Evolutionary conservation across 2,888 invertebrate species (phyloP).

Genomic region (Mechanitis messenoides): DNA sequence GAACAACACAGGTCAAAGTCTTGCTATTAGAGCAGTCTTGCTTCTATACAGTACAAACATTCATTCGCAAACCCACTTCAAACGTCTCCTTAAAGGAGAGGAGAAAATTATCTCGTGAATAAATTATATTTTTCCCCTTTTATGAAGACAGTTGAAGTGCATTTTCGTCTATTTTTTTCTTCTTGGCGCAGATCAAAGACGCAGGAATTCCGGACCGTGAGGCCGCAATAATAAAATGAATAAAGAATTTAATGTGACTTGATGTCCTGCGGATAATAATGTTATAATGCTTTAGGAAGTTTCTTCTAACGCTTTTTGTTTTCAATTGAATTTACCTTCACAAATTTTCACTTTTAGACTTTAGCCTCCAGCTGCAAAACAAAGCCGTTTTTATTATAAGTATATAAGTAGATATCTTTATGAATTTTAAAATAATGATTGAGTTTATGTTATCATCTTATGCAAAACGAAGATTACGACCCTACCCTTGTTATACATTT

Average conservation of each 20-base stretch:
- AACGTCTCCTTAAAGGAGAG: constrained; percentile 65
- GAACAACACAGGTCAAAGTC: constrained; percentile 29
- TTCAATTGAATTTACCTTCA: constrained; percentile 58
- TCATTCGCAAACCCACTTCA: constrained; percentile 60
- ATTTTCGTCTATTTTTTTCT: constrained; percentile 69
- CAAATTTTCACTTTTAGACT: constrained; percentile 42
- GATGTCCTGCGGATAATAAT: constrained; percentile 67
- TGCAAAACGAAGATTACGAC: neutral
- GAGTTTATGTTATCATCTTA: constrained; percentile 7
- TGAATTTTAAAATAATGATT: constrained; percentile 12
- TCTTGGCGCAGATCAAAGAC: constrained; percentile 69
- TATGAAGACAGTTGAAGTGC: constrained; percentile 75
- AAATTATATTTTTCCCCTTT: constrained; percentile 74
- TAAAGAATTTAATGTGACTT: constrained; percentile 72
- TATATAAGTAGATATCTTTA: constrained; percentile 9
- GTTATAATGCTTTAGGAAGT: constrained; percentile 65
- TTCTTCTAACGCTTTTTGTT: constrained; percentile 60
- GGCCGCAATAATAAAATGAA: constrained; percentile 70
- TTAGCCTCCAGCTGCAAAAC: constrained; percentile 13
- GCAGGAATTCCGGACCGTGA: constrained; percentile 65
- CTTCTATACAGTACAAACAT: constrained; percentile 53
- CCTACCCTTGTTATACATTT: neutral
- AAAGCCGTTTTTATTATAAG: constrained; percentile 20
- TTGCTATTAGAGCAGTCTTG: constrained; percentile 28
- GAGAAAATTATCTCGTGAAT: constrained; percentile 77